Conservation (phyloP, 2,888 invertebrate genomes). For the Archips crataeganus region DNA sequence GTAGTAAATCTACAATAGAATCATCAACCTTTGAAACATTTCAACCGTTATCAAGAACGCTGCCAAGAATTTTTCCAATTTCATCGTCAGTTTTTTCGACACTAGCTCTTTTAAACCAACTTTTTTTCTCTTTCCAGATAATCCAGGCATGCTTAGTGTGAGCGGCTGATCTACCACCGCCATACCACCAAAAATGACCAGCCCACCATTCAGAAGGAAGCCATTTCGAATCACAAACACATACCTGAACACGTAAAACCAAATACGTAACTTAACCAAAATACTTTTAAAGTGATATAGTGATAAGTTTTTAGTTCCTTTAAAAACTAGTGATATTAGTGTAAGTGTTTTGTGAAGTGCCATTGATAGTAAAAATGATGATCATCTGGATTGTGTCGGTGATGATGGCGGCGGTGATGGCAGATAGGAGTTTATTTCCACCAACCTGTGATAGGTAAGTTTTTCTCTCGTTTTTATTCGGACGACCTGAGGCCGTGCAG, state of each 20-base stretch:
- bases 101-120: background rate
- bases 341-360: slow-evolving; percentile 61
- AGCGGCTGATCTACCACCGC: slow-evolving; percentile 47
- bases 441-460: slow-evolving; percentile 86
- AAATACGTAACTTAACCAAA: slow-evolving; percentile 51
- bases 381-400: slow-evolving; percentile 65
- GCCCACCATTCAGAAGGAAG: slow-evolving; percentile 69
- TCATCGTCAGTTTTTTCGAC: background rate
- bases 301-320: slow-evolving; percentile 51
- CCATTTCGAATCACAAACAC: slow-evolving; percentile 71
- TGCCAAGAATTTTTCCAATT: background rate
- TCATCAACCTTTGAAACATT: background rate
- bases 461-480: background rate
- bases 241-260: slow-evolving; percentile 72
- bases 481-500: no score
- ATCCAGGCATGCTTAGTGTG: slow-evolving; percentile 58
- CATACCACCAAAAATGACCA: slow-evolving; percentile 71
- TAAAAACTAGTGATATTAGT: slow-evolving; percentile 77
- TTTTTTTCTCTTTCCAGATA: slow-evolving; percentile 68
- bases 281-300: slow-evolving; percentile 61
- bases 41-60: background rate
- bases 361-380: slow-evolving; percentile 60
- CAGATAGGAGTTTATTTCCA: slow-evolving; percentile 75
- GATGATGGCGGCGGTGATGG: slow-evolving; percentile 58
- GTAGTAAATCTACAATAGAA: background rate